These are phyloP conservation scores for Stichodactyla mertensii DNA, from an alignment of 64 coral and sea anemone genomes.

Conservation along the genomic window DNA sequence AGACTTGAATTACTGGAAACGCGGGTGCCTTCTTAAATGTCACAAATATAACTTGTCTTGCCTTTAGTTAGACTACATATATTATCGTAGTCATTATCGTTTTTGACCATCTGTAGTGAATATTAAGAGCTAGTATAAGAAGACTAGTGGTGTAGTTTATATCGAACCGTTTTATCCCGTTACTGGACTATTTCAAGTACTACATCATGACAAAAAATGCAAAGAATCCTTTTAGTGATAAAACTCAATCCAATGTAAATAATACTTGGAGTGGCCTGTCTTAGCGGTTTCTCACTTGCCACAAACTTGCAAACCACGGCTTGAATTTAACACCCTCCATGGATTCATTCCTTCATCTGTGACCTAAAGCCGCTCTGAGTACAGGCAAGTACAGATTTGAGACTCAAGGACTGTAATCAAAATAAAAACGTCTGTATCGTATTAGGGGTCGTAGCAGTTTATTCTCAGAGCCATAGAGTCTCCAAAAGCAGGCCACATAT, in stretches of 20 bases:
- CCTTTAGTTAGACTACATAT: not conserved
- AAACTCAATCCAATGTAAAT: conserved; percentile 13
- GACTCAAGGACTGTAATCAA: not conserved
- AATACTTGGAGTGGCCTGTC: not conserved
- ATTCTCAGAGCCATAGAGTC: not conserved
- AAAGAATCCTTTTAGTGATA: conserved; percentile 3
- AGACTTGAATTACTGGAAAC: too few species aligned
- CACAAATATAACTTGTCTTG: not conserved
- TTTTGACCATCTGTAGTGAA: too few species aligned
- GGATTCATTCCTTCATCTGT: not conserved
- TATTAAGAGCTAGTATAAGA: too few species aligned
- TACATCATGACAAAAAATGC: not conserved
- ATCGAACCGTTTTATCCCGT: not conserved
- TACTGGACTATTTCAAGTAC: conserved; percentile 10
- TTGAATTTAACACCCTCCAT: not conserved
- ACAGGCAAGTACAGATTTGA: not conserved
- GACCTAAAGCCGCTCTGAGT: not conserved
- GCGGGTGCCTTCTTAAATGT: not conserved
- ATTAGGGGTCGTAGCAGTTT: not conserved
- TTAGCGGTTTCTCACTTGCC: not conserved
- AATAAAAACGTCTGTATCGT: not conserved
- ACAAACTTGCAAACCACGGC: not conserved
- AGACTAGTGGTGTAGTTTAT: not conserved
- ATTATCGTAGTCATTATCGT: not conserved
- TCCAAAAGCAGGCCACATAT: not conserved